Evolutionary conservation across 2,113 vertebrate species (phyloP).

Genomic region (Barbus barbus): DNA sequence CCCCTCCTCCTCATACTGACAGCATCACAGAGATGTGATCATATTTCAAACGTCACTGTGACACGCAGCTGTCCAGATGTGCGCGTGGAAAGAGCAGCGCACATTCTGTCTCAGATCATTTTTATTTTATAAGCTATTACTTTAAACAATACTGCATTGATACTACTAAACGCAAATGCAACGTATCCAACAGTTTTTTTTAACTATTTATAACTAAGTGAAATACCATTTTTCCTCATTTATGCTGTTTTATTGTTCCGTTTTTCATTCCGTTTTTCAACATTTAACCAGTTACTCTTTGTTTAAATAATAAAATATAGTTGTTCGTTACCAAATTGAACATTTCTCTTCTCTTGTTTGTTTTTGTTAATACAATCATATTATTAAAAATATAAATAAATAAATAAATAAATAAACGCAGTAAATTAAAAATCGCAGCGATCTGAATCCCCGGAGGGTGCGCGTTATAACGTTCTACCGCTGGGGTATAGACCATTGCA

Average conservation of each 20-base stretch:
- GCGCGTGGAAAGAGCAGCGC: background rate
- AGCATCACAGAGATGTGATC: background rate
- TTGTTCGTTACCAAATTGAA: background rate
- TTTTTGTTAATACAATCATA: background rate
- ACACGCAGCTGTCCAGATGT: background rate
- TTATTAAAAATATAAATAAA: too few species aligned
- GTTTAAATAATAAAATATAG: background rate
- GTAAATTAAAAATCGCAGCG: background rate
- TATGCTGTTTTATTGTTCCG: too few species aligned
- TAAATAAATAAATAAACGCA: too few species aligned
- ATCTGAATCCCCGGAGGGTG: background rate
- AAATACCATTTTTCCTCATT: too few species aligned
- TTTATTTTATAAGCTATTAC: background rate
- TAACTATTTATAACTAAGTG: too few species aligned
- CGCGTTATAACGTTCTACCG: background rate
- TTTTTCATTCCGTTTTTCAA: too few species aligned
- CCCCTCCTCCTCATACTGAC: background rate
- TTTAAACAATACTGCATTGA: background rate
- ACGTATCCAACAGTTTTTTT: too few species aligned
- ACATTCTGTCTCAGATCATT: background rate
- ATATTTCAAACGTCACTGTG: background rate
- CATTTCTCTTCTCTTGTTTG: background rate
- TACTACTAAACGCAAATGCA: background rate
- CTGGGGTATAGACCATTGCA: too few species aligned
- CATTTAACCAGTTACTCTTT: too few species aligned